Conservation (phyloP, 92 coral and sea anemone species). For the Pocillopora meandrina region DNA sequence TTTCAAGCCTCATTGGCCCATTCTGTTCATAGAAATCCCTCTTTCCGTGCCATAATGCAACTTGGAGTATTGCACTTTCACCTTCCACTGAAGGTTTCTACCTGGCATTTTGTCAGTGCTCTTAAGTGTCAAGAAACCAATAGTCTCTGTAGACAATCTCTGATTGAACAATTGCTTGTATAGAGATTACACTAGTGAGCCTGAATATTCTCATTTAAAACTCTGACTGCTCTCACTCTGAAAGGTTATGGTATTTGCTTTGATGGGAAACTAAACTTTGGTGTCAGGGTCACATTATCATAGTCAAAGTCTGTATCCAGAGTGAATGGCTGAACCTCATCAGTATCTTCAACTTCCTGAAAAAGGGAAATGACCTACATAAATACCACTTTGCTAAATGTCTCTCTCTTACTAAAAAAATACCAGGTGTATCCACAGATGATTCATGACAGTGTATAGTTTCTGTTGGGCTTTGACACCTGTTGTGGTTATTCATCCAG, state of each 20-base stretch:
- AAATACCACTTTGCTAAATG: too few species aligned
- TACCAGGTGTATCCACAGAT: too few species aligned
- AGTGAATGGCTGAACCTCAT: slow-evolving; percentile 54
- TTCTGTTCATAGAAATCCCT: too few species aligned
- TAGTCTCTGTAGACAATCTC: neutral
- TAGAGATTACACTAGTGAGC: neutral
- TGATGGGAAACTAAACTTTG: slow-evolving; percentile 52
- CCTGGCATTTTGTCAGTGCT: neutral
- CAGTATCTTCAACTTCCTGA: slow-evolving; percentile 32
- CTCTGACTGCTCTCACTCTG: neutral
- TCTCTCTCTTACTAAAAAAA: too few species aligned
- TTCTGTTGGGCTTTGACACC: too few species aligned
- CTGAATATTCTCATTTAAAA: neutral
- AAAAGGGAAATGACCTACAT: neutral
- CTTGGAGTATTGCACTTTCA: too few species aligned
- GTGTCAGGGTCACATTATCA: slow-evolving; percentile 66
- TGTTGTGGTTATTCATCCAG: too few species aligned
- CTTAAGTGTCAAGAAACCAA: neutral
- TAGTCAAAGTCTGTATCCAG: slow-evolving; percentile 73
- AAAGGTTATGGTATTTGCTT: neutral
- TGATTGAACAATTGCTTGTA: too few species aligned
- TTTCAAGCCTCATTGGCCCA: too few species aligned
- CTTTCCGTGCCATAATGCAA: too few species aligned
- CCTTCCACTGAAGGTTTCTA: too few species aligned
- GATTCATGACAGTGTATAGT: too few species aligned